These are phyloP conservation scores for Drosophila affinis DNA, from an alignment of 2,888 invertebrate species.

Conservation along the genomic window DNA sequence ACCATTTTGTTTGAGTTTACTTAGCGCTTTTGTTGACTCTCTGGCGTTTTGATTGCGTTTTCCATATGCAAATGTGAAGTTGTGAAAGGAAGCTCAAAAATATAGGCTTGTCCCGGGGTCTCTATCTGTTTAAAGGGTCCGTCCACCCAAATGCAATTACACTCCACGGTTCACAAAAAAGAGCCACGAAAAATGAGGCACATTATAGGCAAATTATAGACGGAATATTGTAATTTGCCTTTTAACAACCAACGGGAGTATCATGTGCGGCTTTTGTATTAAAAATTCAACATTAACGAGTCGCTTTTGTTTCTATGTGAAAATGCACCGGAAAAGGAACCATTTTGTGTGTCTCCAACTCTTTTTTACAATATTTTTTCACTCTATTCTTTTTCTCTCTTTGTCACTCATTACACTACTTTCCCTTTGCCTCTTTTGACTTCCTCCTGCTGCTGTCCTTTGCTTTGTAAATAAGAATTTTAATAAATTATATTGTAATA, in stretches of 20 bases:
- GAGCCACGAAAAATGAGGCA: slow-evolving; percentile 19
- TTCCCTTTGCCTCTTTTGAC: slow-evolving; percentile 15
- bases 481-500: slow-evolving; percentile 73
- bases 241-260: slow-evolving; percentile 32
- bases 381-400: neutral
- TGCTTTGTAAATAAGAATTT: slow-evolving; percentile 68
- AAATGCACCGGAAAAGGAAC: neutral
- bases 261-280: slow-evolving; percentile 59
- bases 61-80: slow-evolving; percentile 76
- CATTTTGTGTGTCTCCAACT: slow-evolving; percentile 2
- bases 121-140: slow-evolving; percentile 32
- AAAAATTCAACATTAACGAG: slow-evolving; percentile 74
- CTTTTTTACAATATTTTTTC: neutral
- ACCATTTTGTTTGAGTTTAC: slow-evolving; percentile 57
- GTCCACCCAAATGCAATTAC: slow-evolving; percentile 31
- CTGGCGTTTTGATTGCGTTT: slow-evolving; percentile 74
- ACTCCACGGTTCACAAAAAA: slow-evolving; percentile 7
- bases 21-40: slow-evolving; percentile 53
- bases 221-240: slow-evolving; percentile 45
- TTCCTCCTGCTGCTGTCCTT: slow-evolving; percentile 24
- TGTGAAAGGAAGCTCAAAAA: slow-evolving; percentile 33
- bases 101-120: neutral
- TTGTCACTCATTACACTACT: slow-evolving; percentile 5
- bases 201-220: slow-evolving; percentile 33
- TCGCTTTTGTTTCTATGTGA: slow-evolving; percentile 51